phyloP scores from a whole-genome alignment of 2,888 invertebrate species.

The Meiosimyza decipiens region DNA sequence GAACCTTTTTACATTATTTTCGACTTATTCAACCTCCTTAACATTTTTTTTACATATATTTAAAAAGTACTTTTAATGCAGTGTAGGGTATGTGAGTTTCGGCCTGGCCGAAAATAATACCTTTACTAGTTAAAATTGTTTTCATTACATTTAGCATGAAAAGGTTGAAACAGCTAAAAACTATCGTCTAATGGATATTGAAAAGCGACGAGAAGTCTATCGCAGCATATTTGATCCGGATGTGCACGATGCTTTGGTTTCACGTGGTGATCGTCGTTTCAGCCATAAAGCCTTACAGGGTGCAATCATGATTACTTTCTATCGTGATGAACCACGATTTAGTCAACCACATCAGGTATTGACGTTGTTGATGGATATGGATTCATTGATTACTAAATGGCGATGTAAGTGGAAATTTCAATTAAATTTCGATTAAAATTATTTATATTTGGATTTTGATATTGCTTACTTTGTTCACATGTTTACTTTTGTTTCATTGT shows the following conservation, averaged over 20 bases:
- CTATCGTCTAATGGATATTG: conserved; percentile 78
- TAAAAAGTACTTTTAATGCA: too few relatives aligned
- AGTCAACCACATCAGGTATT: conserved; percentile 97
- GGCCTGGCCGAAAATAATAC: too few relatives aligned
- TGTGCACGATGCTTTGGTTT: conserved; percentile 84
- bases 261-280: conserved; percentile 80
- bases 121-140: background rate
- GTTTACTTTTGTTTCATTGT: too few relatives aligned
- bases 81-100: too few relatives aligned
- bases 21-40: too few relatives aligned
- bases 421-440: too few relatives aligned
- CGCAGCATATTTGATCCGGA: conserved; percentile 88
- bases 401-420: conserved; percentile 79
- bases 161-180: conserved; percentile 73
- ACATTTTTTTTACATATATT: too few relatives aligned
- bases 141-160: conserved; percentile 68
- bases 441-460: too few relatives aligned
- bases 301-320: conserved; percentile 97
- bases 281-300: conserved; percentile 94
- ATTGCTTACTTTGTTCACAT: too few relatives aligned
- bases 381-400: conserved; percentile 98
- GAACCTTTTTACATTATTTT: too few relatives aligned
- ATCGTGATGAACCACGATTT: conserved; percentile 96
- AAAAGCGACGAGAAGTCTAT: conserved; percentile 85
- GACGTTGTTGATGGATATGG: conserved; percentile 95